phyloP scores from a whole-genome alignment of 2,888 invertebrate genomes.

The Perithous albicinctus region DNA sequence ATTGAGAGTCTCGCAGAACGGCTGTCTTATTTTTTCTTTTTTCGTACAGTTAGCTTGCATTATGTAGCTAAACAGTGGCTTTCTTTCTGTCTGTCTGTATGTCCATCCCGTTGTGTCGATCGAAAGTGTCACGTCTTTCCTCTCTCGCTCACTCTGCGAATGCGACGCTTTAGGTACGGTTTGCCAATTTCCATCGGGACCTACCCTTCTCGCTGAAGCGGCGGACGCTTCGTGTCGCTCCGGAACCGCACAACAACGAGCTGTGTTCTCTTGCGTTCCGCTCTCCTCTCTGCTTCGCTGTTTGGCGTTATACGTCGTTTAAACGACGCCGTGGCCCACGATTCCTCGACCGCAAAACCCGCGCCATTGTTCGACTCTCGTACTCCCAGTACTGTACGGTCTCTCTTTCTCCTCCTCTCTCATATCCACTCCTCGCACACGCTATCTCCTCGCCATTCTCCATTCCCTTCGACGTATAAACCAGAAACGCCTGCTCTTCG shows the following conservation, averaged over 20 bases:
- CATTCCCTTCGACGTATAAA: constrained; percentile 50
- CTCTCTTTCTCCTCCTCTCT: constrained; percentile 6
- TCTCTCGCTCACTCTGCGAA: neutral
- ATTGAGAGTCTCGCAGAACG: constrained; percentile 55
- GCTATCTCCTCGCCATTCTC: constrained; percentile 56
- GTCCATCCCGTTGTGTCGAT: constrained; percentile 36
- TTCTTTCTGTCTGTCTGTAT: constrained; percentile 6
- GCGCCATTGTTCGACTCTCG: constrained; percentile 62
- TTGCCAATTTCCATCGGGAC: constrained; percentile 51
- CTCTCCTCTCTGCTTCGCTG: constrained; percentile 19
- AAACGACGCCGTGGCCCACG: constrained; percentile 71
- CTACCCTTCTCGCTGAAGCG: constrained; percentile 52
- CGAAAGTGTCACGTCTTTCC: constrained; percentile 46
- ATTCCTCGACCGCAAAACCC: constrained; percentile 70
- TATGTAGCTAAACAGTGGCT: neutral
- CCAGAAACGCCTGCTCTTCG: constrained; percentile 43
- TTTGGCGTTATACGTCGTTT: constrained; percentile 65
- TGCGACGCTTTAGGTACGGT: neutral
- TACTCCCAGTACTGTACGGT: neutral
- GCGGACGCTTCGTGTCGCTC: constrained; percentile 41
- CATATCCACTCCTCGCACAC: constrained; percentile 8
- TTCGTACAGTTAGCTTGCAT: too few relatives aligned
- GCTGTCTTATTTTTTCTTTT: constrained; percentile 54
- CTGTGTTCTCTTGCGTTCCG: constrained; percentile 33
- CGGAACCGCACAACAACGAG: constrained; percentile 68